Percentiles rank a stretch among this genome's conserved stretches.
Evolutionary conservation across 2,888 invertebrate genomes (phyloP).

Genomic region (Campoplex capitator): DNA sequence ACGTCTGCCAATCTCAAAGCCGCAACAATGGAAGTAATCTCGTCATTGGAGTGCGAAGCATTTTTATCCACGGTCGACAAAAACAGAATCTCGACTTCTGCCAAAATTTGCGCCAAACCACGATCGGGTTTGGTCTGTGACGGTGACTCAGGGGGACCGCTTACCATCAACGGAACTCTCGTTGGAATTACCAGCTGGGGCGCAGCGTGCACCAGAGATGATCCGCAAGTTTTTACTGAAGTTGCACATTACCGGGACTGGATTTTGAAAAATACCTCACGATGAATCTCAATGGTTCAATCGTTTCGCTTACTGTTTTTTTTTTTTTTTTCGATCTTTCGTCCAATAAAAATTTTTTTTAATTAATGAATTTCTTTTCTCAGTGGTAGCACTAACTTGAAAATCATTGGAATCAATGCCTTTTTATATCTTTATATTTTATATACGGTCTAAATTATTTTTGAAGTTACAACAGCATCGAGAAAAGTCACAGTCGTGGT

Average conservation of each 20-base stretch:
- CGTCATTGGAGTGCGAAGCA: background rate
- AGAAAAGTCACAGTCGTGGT: too few relatives aligned
- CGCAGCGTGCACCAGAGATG: slow-evolving; percentile 70
- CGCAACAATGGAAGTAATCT: background rate
- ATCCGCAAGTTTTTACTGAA: slow-evolving; percentile 75
- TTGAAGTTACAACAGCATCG: too few relatives aligned
- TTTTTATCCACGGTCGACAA: background rate
- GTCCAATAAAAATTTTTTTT: too few relatives aligned
- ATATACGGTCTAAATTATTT: too few relatives aligned
- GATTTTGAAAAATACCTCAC: background rate
- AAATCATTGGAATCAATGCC: too few relatives aligned
- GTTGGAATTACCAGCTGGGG: slow-evolving; percentile 77
- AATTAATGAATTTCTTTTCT: too few relatives aligned
- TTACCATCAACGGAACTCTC: slow-evolving; percentile 75
- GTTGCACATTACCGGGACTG: background rate
- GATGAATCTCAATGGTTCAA: background rate
- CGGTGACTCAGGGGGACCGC: slow-evolving; percentile 79
- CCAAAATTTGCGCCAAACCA: background rate
- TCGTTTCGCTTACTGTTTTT: too few relatives aligned
- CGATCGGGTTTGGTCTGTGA: background rate
- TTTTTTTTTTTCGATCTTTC: too few relatives aligned
- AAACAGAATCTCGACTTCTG: background rate
- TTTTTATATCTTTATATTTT: too few relatives aligned
- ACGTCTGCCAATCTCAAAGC: background rate
- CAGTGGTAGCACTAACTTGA: too few relatives aligned